A percentile compares a stretch with the other conserved stretches of the same genome.
Evolutionary conservation across 2,113 vertebrate species (phyloP).

Genomic region (Bubo blakistoni): DNA sequence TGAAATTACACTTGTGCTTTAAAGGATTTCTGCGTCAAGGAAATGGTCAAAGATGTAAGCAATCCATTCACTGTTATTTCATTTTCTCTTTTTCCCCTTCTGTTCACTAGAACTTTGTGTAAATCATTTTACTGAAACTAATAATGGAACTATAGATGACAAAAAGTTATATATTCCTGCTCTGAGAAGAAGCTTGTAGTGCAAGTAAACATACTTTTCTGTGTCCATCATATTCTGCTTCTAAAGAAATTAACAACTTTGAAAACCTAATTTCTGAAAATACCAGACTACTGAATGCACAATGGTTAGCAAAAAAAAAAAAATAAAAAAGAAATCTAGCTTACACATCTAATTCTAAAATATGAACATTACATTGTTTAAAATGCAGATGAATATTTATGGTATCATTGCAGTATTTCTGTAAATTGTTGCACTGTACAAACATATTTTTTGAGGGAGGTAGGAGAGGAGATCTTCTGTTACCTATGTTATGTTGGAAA

Average conservation of each 20-base stretch:
- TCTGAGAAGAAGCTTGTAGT: background rate
- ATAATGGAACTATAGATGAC: background rate
- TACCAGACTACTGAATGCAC: background rate
- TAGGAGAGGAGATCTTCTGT: background rate
- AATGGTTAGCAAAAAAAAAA: background rate
- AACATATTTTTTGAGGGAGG: background rate
- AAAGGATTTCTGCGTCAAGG: background rate
- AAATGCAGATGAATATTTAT: background rate
- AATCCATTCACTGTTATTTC: background rate
- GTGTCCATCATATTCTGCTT: background rate
- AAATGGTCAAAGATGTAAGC: background rate
- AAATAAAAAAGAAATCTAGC: background rate
- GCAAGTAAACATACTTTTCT: background rate
- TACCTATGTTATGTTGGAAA: background rate
- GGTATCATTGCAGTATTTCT: background rate
- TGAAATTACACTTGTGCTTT: background rate
- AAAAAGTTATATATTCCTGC: background rate
- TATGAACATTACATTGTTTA: background rate
- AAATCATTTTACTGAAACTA: background rate
- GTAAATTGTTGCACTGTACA: background rate
- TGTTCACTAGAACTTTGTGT: background rate
- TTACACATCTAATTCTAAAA: background rate
- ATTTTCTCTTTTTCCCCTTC: background rate
- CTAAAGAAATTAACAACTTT: background rate
- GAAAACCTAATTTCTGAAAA: background rate